Conservation (phyloP, 1,140 invertebrate genomes). For the Plodia interpunctella region DNA sequence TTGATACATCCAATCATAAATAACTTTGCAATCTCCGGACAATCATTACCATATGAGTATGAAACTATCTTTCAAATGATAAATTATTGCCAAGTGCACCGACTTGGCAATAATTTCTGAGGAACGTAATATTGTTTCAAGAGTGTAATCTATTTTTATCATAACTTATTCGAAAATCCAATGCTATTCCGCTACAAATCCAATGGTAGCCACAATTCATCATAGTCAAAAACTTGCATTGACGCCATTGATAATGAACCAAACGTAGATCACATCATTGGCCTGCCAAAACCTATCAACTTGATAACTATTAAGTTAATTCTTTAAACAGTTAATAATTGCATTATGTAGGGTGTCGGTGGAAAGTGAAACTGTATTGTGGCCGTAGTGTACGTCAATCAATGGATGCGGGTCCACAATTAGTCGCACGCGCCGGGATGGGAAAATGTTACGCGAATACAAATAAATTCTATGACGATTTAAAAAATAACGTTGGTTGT, state of each 20-base stretch:
- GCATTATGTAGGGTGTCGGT: conserved; percentile 37
- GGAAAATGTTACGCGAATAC: conserved; percentile 49
- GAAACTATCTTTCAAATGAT: no score
- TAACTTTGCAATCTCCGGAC: no score
- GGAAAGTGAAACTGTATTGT: conserved; percentile 47
- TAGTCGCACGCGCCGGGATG: conserved; percentile 56
- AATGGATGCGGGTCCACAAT: conserved; percentile 67
- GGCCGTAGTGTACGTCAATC: conserved; percentile 48
- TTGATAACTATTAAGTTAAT: conserved; percentile 13
- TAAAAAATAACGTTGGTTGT: conserved; percentile 25
- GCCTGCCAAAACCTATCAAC: conserved; percentile 4
- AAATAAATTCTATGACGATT: conserved; percentile 58
- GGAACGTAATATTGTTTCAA: no score
- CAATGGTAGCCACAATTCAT: no score
- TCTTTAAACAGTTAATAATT: conserved; percentile 29
- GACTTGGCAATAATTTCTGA: no score
- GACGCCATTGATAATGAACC: background rate
- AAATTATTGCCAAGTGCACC: no score
- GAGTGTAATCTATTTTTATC: no score
- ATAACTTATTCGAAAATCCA: no score
- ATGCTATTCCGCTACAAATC: no score
- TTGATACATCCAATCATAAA: no score
- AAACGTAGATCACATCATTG: background rate
- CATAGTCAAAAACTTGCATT: background rate
- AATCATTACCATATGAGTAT: no score